Evolutionary conservation across 2,797 vertebrate species (phyloP).

Genomic region (Linurgus olivaceus): DNA sequence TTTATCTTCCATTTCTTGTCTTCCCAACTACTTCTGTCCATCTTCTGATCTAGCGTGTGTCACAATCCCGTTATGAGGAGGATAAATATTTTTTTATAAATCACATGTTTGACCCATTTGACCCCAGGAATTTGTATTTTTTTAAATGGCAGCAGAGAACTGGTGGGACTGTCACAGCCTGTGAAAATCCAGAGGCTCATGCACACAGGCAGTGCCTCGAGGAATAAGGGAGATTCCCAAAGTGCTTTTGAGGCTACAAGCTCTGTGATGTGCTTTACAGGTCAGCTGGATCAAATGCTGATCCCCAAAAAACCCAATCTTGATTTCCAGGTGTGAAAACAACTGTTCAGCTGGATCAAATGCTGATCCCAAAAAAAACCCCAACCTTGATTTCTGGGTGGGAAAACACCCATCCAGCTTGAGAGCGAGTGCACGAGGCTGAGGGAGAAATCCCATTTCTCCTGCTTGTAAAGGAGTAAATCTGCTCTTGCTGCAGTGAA

Average conservation of each 20-base stretch:
- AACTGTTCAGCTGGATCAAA: not conserved
- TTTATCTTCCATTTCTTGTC: not conserved
- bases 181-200: not conserved
- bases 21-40: not conserved
- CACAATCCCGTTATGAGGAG: not conserved
- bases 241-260: not conserved
- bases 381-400: not conserved
- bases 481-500: not conserved
- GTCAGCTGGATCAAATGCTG: not conserved
- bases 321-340: not conserved
- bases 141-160: not conserved
- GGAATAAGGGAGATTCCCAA: not conserved
- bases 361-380: not conserved
- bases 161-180: not conserved
- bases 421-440: not conserved
- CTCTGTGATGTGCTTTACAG: not conserved
- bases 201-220: not conserved
- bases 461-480: not conserved
- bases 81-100: not conserved
- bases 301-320: not conserved
- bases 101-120: fast-evolving
- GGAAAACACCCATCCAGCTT: not conserved
- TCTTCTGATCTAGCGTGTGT: not conserved
- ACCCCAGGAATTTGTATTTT: not conserved
- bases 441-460: not conserved